phyloP scores from a whole-genome alignment of 2,797 vertebrate species.

The Enteromius anoplus region DNA sequence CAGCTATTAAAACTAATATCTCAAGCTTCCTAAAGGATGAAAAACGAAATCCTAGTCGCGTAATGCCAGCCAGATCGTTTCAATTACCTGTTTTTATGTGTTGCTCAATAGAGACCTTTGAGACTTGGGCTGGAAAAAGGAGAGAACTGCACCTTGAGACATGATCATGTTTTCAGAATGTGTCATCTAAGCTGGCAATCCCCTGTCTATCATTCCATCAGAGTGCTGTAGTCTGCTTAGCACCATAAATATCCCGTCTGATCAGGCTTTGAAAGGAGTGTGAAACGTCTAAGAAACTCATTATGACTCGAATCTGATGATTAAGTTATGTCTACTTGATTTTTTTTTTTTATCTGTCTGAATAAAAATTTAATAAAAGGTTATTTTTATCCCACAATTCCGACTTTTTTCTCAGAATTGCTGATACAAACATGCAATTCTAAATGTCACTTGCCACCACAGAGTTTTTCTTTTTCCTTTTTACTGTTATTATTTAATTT shows the following conservation, averaged over 20 bases:
- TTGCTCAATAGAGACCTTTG: constrained; percentile 62
- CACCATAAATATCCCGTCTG: constrained; percentile 70
- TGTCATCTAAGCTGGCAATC: constrained; percentile 75
- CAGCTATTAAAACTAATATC: constrained; percentile 67
- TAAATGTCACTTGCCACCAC: too few relatives aligned
- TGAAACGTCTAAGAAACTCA: constrained; percentile 70
- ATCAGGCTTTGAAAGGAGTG: constrained; percentile 74
- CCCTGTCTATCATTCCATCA: constrained; percentile 71
- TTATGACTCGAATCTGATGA: constrained; percentile 59
- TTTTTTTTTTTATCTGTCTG: too few relatives aligned
- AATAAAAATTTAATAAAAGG: too few relatives aligned
- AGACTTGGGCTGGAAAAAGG: constrained; percentile 65
- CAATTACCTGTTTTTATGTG: constrained; percentile 65
- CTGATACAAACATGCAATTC: too few relatives aligned
- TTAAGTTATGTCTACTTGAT: constrained; percentile 66
- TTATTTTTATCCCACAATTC: too few relatives aligned
- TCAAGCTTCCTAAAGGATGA: constrained; percentile 68
- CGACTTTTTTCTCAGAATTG: too few relatives aligned
- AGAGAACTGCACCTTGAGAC: constrained; percentile 64
- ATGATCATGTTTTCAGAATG: constrained; percentile 71
- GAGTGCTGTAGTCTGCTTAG: constrained; percentile 45
- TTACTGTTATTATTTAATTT: too few relatives aligned
- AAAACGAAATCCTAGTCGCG: constrained; percentile 56
- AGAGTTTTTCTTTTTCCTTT: too few relatives aligned
- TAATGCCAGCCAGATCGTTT: constrained; percentile 65